phyloP scores from a whole-genome alignment of 1,140 invertebrate genomes.

The Drosophila funebris region DNA sequence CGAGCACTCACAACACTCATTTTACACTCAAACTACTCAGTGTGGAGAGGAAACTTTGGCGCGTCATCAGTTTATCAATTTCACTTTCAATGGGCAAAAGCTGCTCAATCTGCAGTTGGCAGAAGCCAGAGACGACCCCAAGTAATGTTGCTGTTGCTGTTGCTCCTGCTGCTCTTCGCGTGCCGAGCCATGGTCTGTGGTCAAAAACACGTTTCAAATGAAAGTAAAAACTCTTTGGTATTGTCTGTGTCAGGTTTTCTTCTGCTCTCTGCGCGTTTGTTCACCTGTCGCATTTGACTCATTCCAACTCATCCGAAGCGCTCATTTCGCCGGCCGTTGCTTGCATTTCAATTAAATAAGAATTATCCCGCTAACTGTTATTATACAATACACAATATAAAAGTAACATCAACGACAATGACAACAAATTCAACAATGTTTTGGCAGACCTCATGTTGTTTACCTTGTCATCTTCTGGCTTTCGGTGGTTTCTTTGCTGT shows the following conservation, averaged over 20 bases:
- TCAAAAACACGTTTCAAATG: slow-evolving; percentile 79
- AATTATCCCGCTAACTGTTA: slow-evolving; percentile 73
- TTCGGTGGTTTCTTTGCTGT: slow-evolving; percentile 22
- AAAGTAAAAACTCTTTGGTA: slow-evolving; percentile 80
- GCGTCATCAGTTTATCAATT: slow-evolving; percentile 57
- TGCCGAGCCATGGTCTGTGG: slow-evolving; percentile 44
- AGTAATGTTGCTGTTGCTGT: slow-evolving; percentile 32
- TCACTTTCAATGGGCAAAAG: slow-evolving; percentile 76
- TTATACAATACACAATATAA: slow-evolving; percentile 49
- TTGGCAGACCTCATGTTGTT: slow-evolving; percentile 44
- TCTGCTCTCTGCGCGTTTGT: slow-evolving; percentile 54
- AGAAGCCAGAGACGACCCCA: slow-evolving; percentile 33
- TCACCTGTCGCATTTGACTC: slow-evolving; percentile 59
- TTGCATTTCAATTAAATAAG: slow-evolving; percentile 69
- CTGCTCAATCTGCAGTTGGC: slow-evolving; percentile 56
- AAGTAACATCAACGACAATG: slow-evolving; percentile 15
- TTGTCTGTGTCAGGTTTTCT: slow-evolving; percentile 47
- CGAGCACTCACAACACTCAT: background rate
- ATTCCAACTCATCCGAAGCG: slow-evolving; percentile 7
- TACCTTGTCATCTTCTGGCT: slow-evolving; percentile 59
- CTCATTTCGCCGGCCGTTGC: slow-evolving; percentile 27
- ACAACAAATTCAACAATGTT: slow-evolving; percentile 23
- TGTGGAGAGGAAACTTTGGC: slow-evolving; percentile 48
- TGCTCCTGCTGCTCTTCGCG: slow-evolving; percentile 21
- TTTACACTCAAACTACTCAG: slow-evolving; percentile 28